Percentiles rank a stretch among this genome's conserved stretches.
Evolutionary conservation across 2,888 invertebrate species (phyloP).

Genomic region (Heliconius erato): DNA sequence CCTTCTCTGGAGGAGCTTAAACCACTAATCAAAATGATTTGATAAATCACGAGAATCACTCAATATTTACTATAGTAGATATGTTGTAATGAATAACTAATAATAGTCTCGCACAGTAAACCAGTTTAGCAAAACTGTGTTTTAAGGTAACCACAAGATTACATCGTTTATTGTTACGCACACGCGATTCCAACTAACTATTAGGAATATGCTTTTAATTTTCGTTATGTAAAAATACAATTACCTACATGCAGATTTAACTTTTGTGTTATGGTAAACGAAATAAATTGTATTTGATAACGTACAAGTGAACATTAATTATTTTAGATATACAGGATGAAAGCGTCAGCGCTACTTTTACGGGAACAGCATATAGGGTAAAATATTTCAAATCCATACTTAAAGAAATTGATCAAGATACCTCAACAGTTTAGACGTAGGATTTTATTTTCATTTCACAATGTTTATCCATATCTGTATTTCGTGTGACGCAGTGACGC

Average conservation of each 20-base stretch:
- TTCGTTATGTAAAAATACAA: constrained; percentile 32
- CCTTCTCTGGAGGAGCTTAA: too few relatives aligned
- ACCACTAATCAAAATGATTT: not conserved
- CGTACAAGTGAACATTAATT: too few relatives aligned
- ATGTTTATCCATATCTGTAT: too few relatives aligned
- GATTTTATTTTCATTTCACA: too few relatives aligned
- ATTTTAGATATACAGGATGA: too few relatives aligned
- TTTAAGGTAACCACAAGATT: constrained; percentile 50
- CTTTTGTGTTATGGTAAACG: not conserved
- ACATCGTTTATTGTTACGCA: constrained; percentile 38
- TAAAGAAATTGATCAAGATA: too few relatives aligned
- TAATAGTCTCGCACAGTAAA: constrained; percentile 36
- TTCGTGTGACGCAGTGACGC: too few relatives aligned
- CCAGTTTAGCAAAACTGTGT: constrained; percentile 52
- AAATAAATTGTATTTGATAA: not conserved
- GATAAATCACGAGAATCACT: not conserved
- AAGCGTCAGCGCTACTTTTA: too few relatives aligned
- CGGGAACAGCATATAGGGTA: too few relatives aligned
- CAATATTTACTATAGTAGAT: not conserved
- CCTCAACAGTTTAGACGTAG: too few relatives aligned
- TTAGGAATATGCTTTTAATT: constrained; percentile 34
- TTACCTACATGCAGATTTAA: not conserved
- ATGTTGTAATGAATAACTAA: constrained; percentile 37
- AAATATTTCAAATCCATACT: too few relatives aligned
- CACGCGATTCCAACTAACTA: constrained; percentile 46